Evolutionary conservation across 1,140 invertebrate genomes (phyloP), one percentile per base, ranked within the genome.

Genomic region (Drosophila lacertosa): DNA sequence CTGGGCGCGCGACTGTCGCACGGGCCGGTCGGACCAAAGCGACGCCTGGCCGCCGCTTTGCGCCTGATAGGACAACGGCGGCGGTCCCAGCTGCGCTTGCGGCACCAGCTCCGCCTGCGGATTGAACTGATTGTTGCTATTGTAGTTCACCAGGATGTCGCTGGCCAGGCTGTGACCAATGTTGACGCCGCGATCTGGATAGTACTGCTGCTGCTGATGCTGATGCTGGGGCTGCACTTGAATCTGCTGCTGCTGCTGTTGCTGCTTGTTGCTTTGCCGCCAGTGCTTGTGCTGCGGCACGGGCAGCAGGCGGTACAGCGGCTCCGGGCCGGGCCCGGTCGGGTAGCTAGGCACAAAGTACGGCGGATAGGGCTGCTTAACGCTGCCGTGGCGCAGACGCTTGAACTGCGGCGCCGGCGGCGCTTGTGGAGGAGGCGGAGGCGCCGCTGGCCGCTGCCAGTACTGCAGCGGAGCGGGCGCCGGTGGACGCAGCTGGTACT

Each of bases 81-180:
- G 83, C n/a, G 84, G 74, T 3, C 76, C 79, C 16, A 89, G 39
- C 55, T 82, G 80, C 11, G 73, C 57, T 9, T 77, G 77, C 0
- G 81, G 71, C 74, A 78, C 68, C 89, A 94, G 94, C 76, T 96
- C 95, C 47, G 94, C 94, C 55, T 95, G 93, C 0, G 95, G 94
- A 80, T 96, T 94, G 11, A 95, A 91, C 55, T 84, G 81, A 22
- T 84, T 84, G 65, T 84, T 84, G 1, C 35, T 74, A 40, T 81
- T 84, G 58, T 84, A 86, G 65, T 84, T 84, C 9, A 84, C 81
- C 32, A 84, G 44, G 1, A 84, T 86, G 10, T 84, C 81, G 18
- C 81, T 72, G 22, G 81, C 77, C 54, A 84, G 20, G 20, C 81
- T 84, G 37, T 84, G 81, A 2, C 81, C 81, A 1, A 80, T 77